Conservation (phyloP, 2,113 vertebrate species). For the Arizona elegans region DNA sequence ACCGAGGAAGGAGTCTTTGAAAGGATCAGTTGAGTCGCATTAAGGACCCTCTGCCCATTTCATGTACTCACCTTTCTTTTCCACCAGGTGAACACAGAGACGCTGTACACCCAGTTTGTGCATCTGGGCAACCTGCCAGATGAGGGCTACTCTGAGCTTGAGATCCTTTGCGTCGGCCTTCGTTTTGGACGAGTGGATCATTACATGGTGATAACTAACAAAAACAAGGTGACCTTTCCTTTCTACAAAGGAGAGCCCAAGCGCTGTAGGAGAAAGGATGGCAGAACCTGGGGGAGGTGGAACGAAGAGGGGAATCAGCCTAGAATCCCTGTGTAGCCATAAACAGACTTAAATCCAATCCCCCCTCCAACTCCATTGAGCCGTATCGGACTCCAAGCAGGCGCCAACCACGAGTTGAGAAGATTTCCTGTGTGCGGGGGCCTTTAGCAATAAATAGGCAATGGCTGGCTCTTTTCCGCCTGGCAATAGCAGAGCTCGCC, state of each 20-base stretch:
- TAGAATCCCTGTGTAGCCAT: not conserved
- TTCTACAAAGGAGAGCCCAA: not conserved
- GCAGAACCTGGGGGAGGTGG: not conserved
- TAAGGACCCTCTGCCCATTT: not conserved
- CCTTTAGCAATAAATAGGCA: not conserved
- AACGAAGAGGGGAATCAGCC: not conserved
- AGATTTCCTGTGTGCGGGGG: too few relatives aligned
- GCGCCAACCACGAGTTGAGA: not conserved
- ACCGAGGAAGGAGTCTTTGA: not conserved
- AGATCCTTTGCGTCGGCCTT: conserved; percentile 70
- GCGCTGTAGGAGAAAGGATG: not conserved
- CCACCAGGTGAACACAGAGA: conserved; percentile 50
- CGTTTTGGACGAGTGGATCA: conserved; percentile 74
- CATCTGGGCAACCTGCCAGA: conserved; percentile 71
- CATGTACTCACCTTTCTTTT: not conserved
- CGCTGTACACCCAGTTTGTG: conserved; percentile 61
- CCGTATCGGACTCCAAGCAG: not conserved
- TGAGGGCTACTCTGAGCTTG: conserved; percentile 67
- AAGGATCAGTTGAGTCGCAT: too few relatives aligned
- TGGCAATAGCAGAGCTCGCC: not conserved
- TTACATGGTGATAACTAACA: conserved; percentile 70
- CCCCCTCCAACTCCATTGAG: not conserved
- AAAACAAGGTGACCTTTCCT: conserved; percentile 65
- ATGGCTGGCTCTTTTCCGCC: not conserved
- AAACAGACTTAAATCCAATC: too few relatives aligned